Evolutionary conservation across 2,797 vertebrate genomes (phyloP).

Genomic region (Karalla daura): DNA sequence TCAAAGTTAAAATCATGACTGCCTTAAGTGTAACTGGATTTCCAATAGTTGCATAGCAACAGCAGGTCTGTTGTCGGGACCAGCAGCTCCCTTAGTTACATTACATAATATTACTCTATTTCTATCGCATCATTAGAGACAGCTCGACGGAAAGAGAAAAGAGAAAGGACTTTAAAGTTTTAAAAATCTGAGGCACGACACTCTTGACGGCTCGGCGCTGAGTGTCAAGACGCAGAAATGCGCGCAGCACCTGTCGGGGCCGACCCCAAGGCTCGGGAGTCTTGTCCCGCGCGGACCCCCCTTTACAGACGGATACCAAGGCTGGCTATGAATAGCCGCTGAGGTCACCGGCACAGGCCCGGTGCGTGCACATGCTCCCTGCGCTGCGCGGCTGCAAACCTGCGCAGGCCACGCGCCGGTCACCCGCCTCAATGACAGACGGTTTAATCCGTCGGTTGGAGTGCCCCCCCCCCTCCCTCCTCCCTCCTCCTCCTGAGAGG

Average conservation of each 20-base stretch:
- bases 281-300: constrained; percentile 4
- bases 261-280: too few species aligned
- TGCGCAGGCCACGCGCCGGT: constrained; percentile 20
- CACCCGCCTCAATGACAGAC: constrained; percentile 20
- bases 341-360: constrained; percentile 30
- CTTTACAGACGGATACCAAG: constrained; percentile 34
- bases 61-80: constrained; percentile 36
- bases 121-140: not conserved
- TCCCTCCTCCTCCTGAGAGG: not conserved
- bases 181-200: not conserved
- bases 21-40: constrained; percentile 44
- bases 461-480: not conserved
- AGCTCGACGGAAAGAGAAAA: not conserved
- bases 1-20: constrained; percentile 30
- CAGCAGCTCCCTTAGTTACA: constrained; percentile 36
- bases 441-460: not conserved
- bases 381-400: constrained; percentile 47
- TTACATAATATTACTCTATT: constrained; percentile 33
- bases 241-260: too few species aligned
- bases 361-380: constrained; percentile 20
- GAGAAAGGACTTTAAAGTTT: too few species aligned
- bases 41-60: constrained; percentile 70
- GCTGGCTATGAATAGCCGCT: constrained; percentile 37
- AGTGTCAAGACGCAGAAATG: not conserved
- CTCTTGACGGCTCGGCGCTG: not conserved